Percentiles rank a stretch among this genome's conserved stretches.
Conservation (phyloP, 2,888 invertebrate species). For the Syritta pipiens region DNA sequence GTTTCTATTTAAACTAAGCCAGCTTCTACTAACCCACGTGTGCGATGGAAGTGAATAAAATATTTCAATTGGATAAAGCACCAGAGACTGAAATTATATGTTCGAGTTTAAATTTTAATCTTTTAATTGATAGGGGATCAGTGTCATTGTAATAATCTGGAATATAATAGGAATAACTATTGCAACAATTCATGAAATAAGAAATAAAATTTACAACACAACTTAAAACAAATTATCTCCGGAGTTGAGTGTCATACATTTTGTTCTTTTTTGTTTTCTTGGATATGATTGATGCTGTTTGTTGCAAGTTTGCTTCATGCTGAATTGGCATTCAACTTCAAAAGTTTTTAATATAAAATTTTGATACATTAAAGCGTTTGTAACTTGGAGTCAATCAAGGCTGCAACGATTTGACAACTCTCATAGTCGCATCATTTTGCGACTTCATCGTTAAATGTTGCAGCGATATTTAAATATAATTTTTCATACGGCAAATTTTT, state of each 20-base stretch:
- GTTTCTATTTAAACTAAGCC: not conserved
- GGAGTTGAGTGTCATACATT: not conserved
- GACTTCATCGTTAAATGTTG: no score
- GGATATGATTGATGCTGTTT: no score
- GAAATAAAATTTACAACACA: not conserved
- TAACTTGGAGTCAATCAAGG: no score
- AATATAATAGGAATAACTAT: not conserved
- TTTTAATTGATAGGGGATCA: not conserved
- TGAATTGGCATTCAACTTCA: no score
- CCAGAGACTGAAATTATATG: slow-evolving; percentile 38
- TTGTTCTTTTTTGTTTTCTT: not conserved
- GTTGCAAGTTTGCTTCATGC: no score
- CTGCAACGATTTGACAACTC: no score
- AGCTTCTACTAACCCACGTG: slow-evolving; percentile 12
- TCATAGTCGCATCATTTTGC: no score
- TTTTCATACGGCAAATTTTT: no score
- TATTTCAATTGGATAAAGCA: slow-evolving; percentile 11
- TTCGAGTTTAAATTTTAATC: slow-evolving; percentile 8
- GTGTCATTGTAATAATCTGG: not conserved
- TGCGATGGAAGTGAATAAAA: slow-evolving; percentile 2
- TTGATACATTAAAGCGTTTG: no score
- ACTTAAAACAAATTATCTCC: not conserved
- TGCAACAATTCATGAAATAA: not conserved
- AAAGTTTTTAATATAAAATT: no score
- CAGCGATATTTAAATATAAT: no score